Base-by-base conservation (phyloP, 1,140 invertebrate species). In the Nasonia vitripennis region DNA sequence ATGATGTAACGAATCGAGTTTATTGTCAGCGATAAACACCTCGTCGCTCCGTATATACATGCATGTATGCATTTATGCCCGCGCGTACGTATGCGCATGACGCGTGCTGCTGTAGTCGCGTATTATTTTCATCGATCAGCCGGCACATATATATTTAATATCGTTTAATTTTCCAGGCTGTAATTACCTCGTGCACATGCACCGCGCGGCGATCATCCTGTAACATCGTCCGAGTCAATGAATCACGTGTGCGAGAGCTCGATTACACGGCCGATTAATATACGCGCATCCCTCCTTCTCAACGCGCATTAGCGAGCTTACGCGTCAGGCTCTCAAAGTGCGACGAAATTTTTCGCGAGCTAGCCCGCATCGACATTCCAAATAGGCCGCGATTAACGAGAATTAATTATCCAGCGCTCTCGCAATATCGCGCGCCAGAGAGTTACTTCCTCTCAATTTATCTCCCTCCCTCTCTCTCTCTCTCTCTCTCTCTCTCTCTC, bases 381-480 rank as follows among this genome's bases (percentile, higher is more conserved):
- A 90, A 89, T 88, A 87, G 86, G 79, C 34, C 86, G 83, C 89
- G 88, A 90, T 91, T 89, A 90, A 90, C 87, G 87, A 86, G 87
- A 89, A 89, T 88, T 89, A 90, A 90, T 91, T 91, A 90, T 88
- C 86, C 83, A 84, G 85, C 74, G 75, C 41, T 45, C 74, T 45
- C 74, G 87, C 87, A 87, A 89, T 89, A 90, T 87, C 87, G 78
- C 81, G 17, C 73, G 78, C 10, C 62, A 27, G 51, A 45, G 68
- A 78, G 84, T 74, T 73, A 31, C 31, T n/a, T 34, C 74, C 74
- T 75, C 74, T 73, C n/a, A 7, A n/a, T 37, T 11, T 20, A 71
- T 70, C 27, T 41, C 17, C 2, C 37, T 23, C 11, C 31, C 34
- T 5, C 34, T 1, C 27, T 27, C 27, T 27, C 27, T 27, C 27